phyloP scores from a whole-genome alignment of 2,113 vertebrate genomes.

The Takifugu bimaculatus region DNA sequence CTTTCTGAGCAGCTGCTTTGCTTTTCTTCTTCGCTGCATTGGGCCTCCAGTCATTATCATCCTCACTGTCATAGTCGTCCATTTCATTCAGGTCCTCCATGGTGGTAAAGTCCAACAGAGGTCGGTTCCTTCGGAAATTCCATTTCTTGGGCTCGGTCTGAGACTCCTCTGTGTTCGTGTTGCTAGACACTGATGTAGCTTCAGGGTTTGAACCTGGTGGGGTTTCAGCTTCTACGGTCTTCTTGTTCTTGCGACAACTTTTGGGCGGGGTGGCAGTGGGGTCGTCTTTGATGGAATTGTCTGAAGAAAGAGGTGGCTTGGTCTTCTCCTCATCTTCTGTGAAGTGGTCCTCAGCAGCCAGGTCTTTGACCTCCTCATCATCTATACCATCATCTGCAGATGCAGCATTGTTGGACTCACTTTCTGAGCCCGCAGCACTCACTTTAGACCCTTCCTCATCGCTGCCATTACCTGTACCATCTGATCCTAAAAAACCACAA shows the following conservation, averaged over 20 bases:
- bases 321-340: conserved; percentile 76
- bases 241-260: conserved; percentile 74
- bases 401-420: conserved; percentile 83
- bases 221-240: conserved; percentile 65
- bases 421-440: conserved; percentile 87
- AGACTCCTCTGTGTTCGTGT: conserved; percentile 74
- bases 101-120: conserved; percentile 90
- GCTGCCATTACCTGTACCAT: conserved; percentile 91
- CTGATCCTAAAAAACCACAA: conserved; percentile 82
- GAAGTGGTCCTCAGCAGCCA: conserved; percentile 69
- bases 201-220: conserved; percentile 2
- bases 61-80: conserved; percentile 98
- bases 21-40: conserved; percentile 84
- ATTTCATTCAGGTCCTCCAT: conserved; percentile 97
- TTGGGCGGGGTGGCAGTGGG: conserved; percentile 49
- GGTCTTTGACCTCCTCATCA: conserved; percentile 74
- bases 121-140: conserved; percentile 94
- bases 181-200: conserved; percentile 6
- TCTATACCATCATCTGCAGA: conserved; percentile 79
- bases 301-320: conserved; percentile 74
- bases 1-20: conserved; percentile 77
- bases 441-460: conserved; percentile 92
- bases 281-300: conserved; percentile 80
- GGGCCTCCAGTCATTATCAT: conserved; percentile 97
- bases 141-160: conserved; percentile 92